Evolutionary conservation across 2,113 vertebrate genomes (phyloP).

Genomic region (Menidia beryllina): DNA sequence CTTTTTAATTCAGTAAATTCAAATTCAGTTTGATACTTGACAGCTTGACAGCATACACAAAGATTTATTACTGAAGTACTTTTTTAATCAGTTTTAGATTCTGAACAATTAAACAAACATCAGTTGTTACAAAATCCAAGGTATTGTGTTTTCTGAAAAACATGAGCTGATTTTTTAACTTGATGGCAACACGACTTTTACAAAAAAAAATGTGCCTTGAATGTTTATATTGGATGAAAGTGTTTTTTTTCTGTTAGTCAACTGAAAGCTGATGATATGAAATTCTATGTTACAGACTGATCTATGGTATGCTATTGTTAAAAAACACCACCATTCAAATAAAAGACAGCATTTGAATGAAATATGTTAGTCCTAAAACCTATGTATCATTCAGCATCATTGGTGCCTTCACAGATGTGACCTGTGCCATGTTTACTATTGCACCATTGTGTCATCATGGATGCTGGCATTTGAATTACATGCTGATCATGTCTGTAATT

Average conservation of each 20-base stretch:
- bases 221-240: background rate
- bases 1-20: slow-evolving; percentile 10
- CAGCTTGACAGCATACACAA: background rate
- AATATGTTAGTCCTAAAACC: background rate
- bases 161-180: too few species aligned
- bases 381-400: background rate
- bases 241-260: too few species aligned
- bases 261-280: too few species aligned
- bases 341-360: background rate
- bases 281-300: too few species aligned
- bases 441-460: background rate
- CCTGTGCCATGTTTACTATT: background rate
- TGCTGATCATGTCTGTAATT: background rate
- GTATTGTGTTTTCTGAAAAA: background rate
- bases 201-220: too few species aligned
- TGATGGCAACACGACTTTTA: too few species aligned
- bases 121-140: background rate
- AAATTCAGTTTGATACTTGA: background rate
- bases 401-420: too few species aligned
- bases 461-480: background rate
- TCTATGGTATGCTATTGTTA: too few species aligned
- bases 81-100: background rate
- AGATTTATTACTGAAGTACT: background rate
- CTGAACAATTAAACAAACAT: background rate
- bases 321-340: too few species aligned